These are phyloP conservation scores for Leptoteleia sp. DNA, from an alignment of 1,140 invertebrate species.

Conservation along the genomic window DNA sequence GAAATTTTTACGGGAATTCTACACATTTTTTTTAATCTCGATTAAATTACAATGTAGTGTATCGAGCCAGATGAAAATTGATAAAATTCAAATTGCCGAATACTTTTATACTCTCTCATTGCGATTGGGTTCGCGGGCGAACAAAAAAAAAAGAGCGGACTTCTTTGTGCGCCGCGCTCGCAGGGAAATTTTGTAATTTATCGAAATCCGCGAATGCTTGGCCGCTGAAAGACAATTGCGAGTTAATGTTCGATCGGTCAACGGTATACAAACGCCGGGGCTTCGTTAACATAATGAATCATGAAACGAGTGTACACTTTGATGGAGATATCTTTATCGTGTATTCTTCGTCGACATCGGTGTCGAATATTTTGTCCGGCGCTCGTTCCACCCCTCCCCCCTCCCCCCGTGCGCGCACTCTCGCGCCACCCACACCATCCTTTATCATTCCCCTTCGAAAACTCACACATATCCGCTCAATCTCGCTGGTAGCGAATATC, in stretches of 20 bases:
- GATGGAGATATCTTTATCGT: slow-evolving; percentile 76
- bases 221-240: slow-evolving; percentile 17
- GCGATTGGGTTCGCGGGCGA: slow-evolving; percentile 20
- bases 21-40: slow-evolving; percentile 36
- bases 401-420: no score
- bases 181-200: slow-evolving; percentile 7
- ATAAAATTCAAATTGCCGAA: slow-evolving; percentile 28
- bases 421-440: slow-evolving; percentile 52
- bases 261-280: slow-evolving; percentile 15
- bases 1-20: slow-evolving; percentile 38
- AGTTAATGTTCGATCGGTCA: slow-evolving; percentile 29
- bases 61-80: slow-evolving; percentile 24
- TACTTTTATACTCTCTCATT: slow-evolving; percentile 20
- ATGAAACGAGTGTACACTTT: slow-evolving; percentile 66
- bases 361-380: slow-evolving; percentile 75
- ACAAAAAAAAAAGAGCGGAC: background rate
- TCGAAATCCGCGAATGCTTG: no score
- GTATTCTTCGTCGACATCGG: slow-evolving; percentile 78
- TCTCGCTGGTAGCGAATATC: slow-evolving; percentile 76
- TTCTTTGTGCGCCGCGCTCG: slow-evolving; percentile 7
- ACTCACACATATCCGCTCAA: slow-evolving; percentile 71
- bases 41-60: slow-evolving; percentile 42
- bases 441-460: slow-evolving; percentile 67
- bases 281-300: slow-evolving; percentile 59
- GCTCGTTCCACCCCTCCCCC: slow-evolving; percentile 68